These are phyloP conservation scores for Campoplex nolae DNA, from an alignment of 2,888 invertebrate species.

Conservation along the genomic window DNA sequence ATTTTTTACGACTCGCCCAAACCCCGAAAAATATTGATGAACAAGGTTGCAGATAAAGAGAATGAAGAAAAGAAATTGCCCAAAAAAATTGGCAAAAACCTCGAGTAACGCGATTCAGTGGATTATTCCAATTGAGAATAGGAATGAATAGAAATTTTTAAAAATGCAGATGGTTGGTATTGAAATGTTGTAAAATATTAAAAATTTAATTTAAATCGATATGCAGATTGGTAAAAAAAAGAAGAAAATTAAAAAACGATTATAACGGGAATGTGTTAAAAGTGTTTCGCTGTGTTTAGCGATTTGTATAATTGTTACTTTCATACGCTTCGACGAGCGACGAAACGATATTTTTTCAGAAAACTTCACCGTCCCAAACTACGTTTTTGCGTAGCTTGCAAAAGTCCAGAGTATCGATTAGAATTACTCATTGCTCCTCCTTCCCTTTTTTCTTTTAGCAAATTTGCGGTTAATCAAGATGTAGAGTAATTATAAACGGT, in stretches of 20 bases:
- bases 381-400: conserved; percentile 61
- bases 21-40: not conserved
- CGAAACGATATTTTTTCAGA: conserved; percentile 64
- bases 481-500: conserved; percentile 21
- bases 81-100: not conserved
- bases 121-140: not conserved
- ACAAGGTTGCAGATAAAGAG: not conserved
- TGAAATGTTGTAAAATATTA: conserved; percentile 59
- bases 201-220: conserved; percentile 49
- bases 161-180: conserved; percentile 48
- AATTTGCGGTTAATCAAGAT: conserved; percentile 33
- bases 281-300: not conserved
- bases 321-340: conserved; percentile 35
- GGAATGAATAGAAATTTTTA: not conserved
- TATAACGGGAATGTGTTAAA: conserved; percentile 6
- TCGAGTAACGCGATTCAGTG: conserved; percentile 5
- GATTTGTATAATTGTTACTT: conserved; percentile 28
- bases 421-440: not conserved
- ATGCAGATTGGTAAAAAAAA: conserved; percentile 35
- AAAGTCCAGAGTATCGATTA: conserved; percentile 54
- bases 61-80: not conserved
- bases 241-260: conserved; percentile 16
- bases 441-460: conserved; percentile 17
- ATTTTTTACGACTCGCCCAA: not conserved
- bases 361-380: conserved; percentile 62